phyloP scores from a whole-genome alignment of 2,797 vertebrate genomes.

The Hippoglossus hippoglossus region DNA sequence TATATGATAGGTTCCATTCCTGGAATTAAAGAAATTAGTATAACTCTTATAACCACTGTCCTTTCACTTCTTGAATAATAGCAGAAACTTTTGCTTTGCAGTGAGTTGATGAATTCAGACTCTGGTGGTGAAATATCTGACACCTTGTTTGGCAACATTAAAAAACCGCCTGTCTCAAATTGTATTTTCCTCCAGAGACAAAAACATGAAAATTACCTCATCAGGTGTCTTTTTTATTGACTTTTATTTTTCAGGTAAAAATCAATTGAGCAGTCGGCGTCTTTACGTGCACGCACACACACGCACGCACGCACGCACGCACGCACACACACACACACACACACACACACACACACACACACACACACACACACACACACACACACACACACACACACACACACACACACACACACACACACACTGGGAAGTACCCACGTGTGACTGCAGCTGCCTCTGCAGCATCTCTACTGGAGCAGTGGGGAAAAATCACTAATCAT shows the following conservation, averaged over 20 bases:
- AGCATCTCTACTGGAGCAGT: slow-evolving; percentile 31
- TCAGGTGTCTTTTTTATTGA: background rate
- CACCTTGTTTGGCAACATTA: slow-evolving; percentile 21
- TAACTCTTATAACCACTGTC: slow-evolving; percentile 16
- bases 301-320: no score
- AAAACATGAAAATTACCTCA: background rate
- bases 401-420: no score
- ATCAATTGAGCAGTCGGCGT: slow-evolving; percentile 8
- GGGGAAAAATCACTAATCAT: slow-evolving; percentile 31
- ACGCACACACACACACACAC: no score
- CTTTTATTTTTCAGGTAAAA: background rate
- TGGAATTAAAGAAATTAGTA: slow-evolving; percentile 6
- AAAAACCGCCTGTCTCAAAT: background rate
- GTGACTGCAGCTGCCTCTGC: slow-evolving; percentile 48
- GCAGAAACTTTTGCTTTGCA: slow-evolving; percentile 15
- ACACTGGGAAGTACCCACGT: slow-evolving; percentile 20
- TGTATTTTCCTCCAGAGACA: background rate
- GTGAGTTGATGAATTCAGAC: background rate
- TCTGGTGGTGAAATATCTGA: slow-evolving; percentile 18
- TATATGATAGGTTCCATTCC: background rate
- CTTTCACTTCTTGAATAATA: slow-evolving; percentile 6
- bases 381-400: no score
- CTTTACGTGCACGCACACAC: background rate
- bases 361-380: no score
- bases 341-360: no score